phyloP scores from a whole-genome alignment of 2,888 invertebrate genomes.

The Agrotis clavis region DNA sequence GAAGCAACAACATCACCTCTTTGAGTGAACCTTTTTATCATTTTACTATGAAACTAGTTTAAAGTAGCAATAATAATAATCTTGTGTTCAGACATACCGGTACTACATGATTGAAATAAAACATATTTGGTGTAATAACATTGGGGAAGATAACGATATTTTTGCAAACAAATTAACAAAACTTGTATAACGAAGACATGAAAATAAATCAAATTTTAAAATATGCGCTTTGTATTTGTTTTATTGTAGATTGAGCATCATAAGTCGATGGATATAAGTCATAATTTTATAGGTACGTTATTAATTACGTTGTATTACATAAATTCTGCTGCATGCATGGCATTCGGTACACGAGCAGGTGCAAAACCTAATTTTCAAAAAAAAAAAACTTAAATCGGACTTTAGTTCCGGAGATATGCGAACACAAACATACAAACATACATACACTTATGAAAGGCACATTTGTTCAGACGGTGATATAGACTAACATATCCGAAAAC shows the following conservation, averaged over 20 bases:
- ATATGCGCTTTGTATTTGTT: conserved; percentile 18
- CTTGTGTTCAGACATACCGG: conserved; percentile 64
- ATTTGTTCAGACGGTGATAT: no score
- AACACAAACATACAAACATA: no score
- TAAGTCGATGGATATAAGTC: no score
- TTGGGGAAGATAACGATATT: conserved; percentile 80
- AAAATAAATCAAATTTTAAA: conserved; percentile 82
- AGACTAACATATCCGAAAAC: no score
- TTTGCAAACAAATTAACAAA: conserved; percentile 86
- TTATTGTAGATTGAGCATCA: background rate
- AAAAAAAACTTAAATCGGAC: no score
- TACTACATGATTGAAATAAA: conserved; percentile 49
- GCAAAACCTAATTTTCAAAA: no score
- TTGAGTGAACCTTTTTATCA: conserved; percentile 61
- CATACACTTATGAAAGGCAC: no score
- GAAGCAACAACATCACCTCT: conserved; percentile 57
- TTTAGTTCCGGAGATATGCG: no score
- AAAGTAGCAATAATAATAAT: conserved; percentile 61
- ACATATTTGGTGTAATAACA: conserved; percentile 56
- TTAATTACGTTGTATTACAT: no score
- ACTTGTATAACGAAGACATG: conserved; percentile 79
- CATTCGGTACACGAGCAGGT: no score
- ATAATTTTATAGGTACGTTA: no score
- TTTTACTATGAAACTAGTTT: conserved; percentile 58
- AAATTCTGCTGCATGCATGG: no score